phyloP scores from a whole-genome alignment of 2,113 vertebrate species.

The Oostethus manadensis region DNA sequence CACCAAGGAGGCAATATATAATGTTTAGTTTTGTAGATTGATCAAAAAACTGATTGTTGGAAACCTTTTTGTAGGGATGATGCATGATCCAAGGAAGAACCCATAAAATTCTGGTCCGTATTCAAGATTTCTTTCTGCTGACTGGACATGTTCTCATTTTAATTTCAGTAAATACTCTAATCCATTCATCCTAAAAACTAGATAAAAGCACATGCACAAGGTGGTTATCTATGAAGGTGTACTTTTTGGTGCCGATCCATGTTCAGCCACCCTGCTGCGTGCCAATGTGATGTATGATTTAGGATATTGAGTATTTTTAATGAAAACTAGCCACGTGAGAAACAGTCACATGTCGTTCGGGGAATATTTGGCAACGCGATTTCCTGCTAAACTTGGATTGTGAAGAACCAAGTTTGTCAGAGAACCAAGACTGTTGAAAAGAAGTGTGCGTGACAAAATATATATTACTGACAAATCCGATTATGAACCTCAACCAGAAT shows the following conservation, averaged over 20 bases:
- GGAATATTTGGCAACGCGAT: not conserved
- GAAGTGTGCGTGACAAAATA: not conserved
- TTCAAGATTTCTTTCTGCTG: too few species aligned
- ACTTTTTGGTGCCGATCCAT: not conserved
- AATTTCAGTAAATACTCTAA: too few species aligned
- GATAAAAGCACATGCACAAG: too few species aligned
- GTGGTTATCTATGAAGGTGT: too few species aligned
- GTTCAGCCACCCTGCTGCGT: not conserved
- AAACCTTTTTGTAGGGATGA: too few species aligned
- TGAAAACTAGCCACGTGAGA: slow-evolving; percentile 1
- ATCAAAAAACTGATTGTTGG: too few species aligned
- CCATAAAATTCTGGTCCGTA: too few species aligned
- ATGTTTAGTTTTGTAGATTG: too few species aligned
- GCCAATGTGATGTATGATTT: not conserved
- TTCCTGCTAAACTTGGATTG: slow-evolving; percentile 2
- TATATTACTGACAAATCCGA: slow-evolving; percentile 14
- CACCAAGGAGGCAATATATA: too few species aligned
- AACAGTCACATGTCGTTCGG: not conserved
- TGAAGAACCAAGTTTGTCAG: not conserved
- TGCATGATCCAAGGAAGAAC: too few species aligned
- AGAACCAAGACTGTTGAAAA: not conserved
- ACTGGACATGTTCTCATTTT: too few species aligned
- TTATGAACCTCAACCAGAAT: slow-evolving; percentile 24
- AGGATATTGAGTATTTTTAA: not conserved
- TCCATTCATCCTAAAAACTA: too few species aligned